phyloP scores from a whole-genome alignment of 2,888 invertebrate genomes.

The Tinea trinotella region DNA sequence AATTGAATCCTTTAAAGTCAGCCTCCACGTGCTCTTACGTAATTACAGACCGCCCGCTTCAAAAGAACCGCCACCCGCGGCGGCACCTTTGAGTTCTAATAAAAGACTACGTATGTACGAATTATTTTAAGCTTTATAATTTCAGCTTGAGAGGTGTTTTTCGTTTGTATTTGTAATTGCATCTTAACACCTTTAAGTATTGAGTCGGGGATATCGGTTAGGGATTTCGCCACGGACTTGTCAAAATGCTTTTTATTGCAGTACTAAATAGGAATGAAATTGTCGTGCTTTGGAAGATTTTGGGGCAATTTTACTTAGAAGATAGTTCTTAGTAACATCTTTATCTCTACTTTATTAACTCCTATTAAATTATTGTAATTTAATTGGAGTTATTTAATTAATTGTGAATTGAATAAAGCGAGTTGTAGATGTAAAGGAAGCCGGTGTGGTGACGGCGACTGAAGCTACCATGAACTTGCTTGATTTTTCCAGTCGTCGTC shows the following conservation, averaged over 20 bases:
- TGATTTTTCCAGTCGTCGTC: no score
- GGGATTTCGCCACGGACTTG: constrained; percentile 72
- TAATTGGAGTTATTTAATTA: no score
- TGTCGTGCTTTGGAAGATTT: background rate
- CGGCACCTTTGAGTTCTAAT: constrained; percentile 66
- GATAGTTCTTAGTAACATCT: no score
- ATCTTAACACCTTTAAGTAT: constrained; percentile 64
- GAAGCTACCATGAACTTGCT: no score
- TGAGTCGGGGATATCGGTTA: constrained; percentile 66
- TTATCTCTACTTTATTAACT: no score
- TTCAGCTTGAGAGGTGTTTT: background rate
- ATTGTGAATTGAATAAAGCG: no score
- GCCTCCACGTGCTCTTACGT: constrained; percentile 40
- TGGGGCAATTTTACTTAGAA: background rate
- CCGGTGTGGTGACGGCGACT: no score
- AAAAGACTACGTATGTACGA: constrained; percentile 37
- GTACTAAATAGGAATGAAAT: constrained; percentile 30
- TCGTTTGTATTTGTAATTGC: accelerated
- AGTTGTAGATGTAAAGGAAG: no score
- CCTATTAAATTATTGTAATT: no score
- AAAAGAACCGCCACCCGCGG: constrained; percentile 55
- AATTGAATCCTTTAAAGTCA: constrained; percentile 12
- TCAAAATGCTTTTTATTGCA: constrained; percentile 71
- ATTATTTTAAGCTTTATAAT: background rate
- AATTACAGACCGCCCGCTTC: constrained; percentile 60